phyloP scores from a whole-genome alignment of 1,140 invertebrate species.

The Campoletis sonorensis region DNA sequence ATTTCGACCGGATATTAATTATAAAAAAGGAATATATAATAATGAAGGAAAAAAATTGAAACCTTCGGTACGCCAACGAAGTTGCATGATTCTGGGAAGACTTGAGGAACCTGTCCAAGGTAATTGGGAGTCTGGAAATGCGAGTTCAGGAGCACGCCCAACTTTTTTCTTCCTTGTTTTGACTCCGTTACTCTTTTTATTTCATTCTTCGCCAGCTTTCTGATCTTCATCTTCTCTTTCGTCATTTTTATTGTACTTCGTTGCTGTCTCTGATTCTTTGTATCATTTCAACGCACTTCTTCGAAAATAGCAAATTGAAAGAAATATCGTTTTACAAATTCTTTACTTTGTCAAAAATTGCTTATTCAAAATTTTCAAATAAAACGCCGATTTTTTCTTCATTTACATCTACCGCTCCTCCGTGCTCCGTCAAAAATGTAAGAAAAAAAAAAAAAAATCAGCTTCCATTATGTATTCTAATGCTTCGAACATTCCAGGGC shows the following conservation, averaged over 20 bases:
- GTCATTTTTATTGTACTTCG: background rate
- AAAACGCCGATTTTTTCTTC: too few species aligned
- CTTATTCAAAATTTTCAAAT: too few species aligned
- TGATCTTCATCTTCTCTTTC: background rate
- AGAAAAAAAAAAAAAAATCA: too few species aligned
- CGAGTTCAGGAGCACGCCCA: background rate
- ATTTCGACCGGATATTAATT: background rate
- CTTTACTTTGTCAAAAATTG: too few species aligned
- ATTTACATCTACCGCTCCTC: too few species aligned
- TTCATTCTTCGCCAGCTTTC: background rate
- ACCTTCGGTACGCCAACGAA: background rate
- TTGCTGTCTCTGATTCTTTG: too few species aligned
- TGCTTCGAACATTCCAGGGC: too few species aligned
- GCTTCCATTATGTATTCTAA: too few species aligned
- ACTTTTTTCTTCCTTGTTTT: background rate
- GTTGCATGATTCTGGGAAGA: background rate
- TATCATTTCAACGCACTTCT: too few species aligned
- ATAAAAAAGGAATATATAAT: background rate
- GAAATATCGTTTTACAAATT: too few species aligned
- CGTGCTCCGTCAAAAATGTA: too few species aligned
- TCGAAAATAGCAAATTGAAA: too few species aligned
- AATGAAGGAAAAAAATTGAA: background rate
- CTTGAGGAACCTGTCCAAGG: background rate
- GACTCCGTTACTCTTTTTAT: background rate
- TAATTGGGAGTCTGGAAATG: conserved; percentile 17